Conservation (phyloP, 2,888 invertebrate species). For the Drosophila melanosoma region DNA sequence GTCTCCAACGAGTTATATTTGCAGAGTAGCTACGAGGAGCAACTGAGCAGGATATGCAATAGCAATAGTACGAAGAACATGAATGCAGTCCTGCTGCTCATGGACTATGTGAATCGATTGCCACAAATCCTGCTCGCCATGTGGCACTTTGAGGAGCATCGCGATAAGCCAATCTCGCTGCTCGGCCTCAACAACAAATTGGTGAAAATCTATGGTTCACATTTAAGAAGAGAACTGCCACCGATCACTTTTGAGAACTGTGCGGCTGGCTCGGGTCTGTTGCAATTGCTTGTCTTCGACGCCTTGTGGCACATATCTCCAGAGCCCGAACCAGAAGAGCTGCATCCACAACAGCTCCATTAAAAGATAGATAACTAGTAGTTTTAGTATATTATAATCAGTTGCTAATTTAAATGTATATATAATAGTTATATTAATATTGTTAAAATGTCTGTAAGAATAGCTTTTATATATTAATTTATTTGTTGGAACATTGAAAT, state of each 20-base stretch:
- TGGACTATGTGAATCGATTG: constrained; percentile 45
- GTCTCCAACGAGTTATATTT: constrained; percentile 22
- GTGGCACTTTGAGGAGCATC: constrained; percentile 50
- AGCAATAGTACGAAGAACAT: constrained; percentile 37
- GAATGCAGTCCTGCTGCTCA: constrained; percentile 27
- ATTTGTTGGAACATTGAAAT: constrained; percentile 46
- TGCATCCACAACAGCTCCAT: neutral
- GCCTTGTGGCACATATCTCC: constrained; percentile 39
- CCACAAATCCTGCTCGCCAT: constrained; percentile 33
- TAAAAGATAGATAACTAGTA: neutral
- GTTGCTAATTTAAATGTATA: neutral
- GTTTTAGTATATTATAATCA: neutral
- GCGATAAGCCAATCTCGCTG: constrained; percentile 34
- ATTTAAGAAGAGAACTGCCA: constrained; percentile 36
- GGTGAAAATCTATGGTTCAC: constrained; percentile 29
- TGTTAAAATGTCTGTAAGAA: neutral
- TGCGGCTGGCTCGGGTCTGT: constrained; percentile 40
- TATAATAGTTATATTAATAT: neutral
- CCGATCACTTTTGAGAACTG: constrained; percentile 54
- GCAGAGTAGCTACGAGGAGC: constrained; percentile 29
- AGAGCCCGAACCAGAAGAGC: constrained; percentile 30
- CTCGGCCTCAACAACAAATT: constrained; percentile 29
- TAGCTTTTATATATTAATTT: constrained; percentile 22
- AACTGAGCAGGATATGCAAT: constrained; percentile 30
- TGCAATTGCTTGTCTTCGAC: constrained; percentile 48